Base-by-base conservation (phyloP, 2,797 vertebrate species). In the Sarcoramphus papa region DNA sequence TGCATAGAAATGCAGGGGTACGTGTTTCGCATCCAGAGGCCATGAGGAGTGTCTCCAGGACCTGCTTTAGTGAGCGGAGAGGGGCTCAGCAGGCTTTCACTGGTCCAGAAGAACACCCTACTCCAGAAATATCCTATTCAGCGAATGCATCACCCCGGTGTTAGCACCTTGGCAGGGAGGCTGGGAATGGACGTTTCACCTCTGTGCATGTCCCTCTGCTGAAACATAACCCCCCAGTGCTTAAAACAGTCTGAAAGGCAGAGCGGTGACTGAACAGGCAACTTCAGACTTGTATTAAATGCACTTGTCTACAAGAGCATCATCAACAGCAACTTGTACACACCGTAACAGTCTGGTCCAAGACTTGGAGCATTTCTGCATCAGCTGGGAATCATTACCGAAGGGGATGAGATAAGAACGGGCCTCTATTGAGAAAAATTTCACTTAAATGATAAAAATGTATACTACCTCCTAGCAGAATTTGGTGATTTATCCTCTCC, bases 261-360 rank as follows among this genome's bases (percentile, higher is more conserved):
- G 50, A 92, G 35, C 67, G 69, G 83, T 92, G 92, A 95, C 69
- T 94, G 84, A 68, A 75, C 17, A 2, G 78, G 73, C 57, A 90
- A 37, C 79, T 86, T 78, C 90, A 90, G 74, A 28, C 76, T 92
- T 74, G 45, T 53, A 35, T 91, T 92, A 88, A 93, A 95, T 45
- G 62, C 73, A 92, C 83, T 78, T 57, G 56, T 88, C 83, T 93
- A 57, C 90, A 88, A 82, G 10, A 92, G 41, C 57, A 64, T 91
- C 87, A 91, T 80, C 59, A 27, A 35, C 74, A 88, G 63, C 78
- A 88, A 54, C 85, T 80, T 90, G 50, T 83, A 53, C 48, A 33
- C 65, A 88, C 56, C 5, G 0, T 63, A 74, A 88, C 45, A 60
- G 64, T 69, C 78, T 89, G 87, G 64, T 59, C 80, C 41, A 41